Base-by-base conservation (phyloP, 2,888 invertebrate species). In the Odontocerum albicorne region DNA sequence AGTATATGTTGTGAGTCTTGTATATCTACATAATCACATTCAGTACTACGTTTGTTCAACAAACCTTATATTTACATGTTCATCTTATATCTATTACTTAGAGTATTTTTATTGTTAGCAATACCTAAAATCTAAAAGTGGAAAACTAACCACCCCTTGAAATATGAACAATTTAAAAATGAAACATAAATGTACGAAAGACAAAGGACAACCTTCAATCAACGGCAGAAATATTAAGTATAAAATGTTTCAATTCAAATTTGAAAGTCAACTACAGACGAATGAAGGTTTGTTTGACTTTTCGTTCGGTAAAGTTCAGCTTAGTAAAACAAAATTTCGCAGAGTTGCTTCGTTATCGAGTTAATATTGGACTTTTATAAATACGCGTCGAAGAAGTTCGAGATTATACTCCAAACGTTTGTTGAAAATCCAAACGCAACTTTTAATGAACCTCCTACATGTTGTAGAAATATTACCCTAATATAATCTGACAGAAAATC, bases 291-390 rank as follows among this genome's bases (percentile, higher is more conserved):
- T 43, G 27, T 43, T 43, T 43, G 43, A 43, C 43, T 43, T 36
- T n/a, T 21, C 21, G 13, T 43, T 22, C 22, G 22, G 21, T 27
- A 43, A 43, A 43, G 43, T 43, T 43, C 43, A 15, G 22, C 22
- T 4, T 43, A 15, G 20, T 16, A 22, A 43, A 43, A 43, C 43
- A 27, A 27, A 21, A 43, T 43, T 43, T 22, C 16, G 43, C 15
- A 13, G 21, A 12, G 31, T 13, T 13, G 43, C 43, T 43, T 43
- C 31, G 16, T 43, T 22, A 43, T n/a, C 13, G 16, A 27, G 43
- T 19, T 19, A 43, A 43, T 43, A 43, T 43, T 43, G 22, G 15
- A 12, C 17, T 8, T 15, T n/a, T n/a, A 10, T 16, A 43, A 27
- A 15, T 15, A 27, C 20, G 10, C 21, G 43, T 12, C 27, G 31